phyloP scores from a whole-genome alignment of 2,888 invertebrate species.

The Bellardia bayeri region DNA sequence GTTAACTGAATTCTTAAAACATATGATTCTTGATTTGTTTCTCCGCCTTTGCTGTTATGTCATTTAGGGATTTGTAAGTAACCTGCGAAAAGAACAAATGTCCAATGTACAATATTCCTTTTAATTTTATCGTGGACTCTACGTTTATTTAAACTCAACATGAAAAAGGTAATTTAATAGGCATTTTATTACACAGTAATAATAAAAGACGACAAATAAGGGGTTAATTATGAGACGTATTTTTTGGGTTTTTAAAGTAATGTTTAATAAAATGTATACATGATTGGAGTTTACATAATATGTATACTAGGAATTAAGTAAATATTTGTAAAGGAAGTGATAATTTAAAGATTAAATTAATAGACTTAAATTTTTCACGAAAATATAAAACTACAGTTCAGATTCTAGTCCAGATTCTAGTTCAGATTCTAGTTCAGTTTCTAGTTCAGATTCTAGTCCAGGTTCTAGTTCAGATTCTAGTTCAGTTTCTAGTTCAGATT shows the following conservation, averaged over 20 bases:
- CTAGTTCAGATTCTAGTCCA: no score
- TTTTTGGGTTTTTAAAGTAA: slow-evolving; percentile 4
- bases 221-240: slow-evolving; percentile 80
- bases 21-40: slow-evolving; percentile 27
- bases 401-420: no score
- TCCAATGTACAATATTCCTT: slow-evolving; percentile 5
- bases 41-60: neutral
- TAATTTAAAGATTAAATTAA: slow-evolving; percentile 13
- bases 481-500: no score
- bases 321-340: slow-evolving; percentile 7
- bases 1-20: slow-evolving; percentile 7
- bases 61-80: slow-evolving; percentile 6
- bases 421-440: no score
- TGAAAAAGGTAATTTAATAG: slow-evolving; percentile 75
- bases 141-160: slow-evolving; percentile 31
- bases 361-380: no score
- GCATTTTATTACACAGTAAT: slow-evolving; percentile 78
- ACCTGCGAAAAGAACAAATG: neutral
- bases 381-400: no score
- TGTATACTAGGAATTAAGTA: neutral
- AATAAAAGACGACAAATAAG: slow-evolving; percentile 82
- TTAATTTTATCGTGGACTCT: neutral
- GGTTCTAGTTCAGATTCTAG: no score
- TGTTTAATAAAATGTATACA: slow-evolving; percentile 16
- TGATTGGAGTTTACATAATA: neutral